phyloP scores from a whole-genome alignment of 2,888 invertebrate species.

The Lasioglossum oenotherae region DNA sequence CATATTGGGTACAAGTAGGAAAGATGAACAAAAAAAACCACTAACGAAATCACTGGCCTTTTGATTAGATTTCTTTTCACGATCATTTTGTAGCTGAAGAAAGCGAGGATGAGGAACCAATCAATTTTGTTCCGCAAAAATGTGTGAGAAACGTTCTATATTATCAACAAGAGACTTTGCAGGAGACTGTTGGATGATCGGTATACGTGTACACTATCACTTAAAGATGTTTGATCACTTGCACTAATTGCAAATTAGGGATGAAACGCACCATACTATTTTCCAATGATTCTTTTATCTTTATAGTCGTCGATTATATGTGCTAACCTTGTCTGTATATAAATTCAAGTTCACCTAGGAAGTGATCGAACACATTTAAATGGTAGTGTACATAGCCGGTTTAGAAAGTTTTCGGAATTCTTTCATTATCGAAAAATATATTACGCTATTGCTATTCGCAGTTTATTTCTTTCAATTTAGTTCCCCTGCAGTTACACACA shows the following conservation, averaged over 20 bases:
- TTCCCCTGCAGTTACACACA: background rate
- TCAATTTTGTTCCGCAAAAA: background rate
- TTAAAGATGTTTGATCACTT: background rate
- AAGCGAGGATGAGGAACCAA: background rate
- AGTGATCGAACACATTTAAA: background rate
- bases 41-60: background rate
- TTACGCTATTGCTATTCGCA: background rate
- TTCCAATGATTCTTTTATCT: background rate
- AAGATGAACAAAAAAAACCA: background rate
- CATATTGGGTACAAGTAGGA: background rate
- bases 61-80: background rate
- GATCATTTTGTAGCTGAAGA: background rate
- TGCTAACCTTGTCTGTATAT: background rate
- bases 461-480: background rate
- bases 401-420: constrained; percentile 5
- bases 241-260: background rate
- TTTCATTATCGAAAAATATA: constrained; percentile 5
- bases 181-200: background rate
- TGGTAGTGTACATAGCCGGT: background rate
- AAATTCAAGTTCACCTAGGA: background rate
- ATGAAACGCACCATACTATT: background rate
- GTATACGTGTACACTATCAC: background rate
- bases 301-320: background rate
- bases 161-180: background rate
- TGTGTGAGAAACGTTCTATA: background rate